Evolutionary conservation across 2,113 vertebrate genomes (phyloP).

Genomic region (Syrrhaptes paradoxus): DNA sequence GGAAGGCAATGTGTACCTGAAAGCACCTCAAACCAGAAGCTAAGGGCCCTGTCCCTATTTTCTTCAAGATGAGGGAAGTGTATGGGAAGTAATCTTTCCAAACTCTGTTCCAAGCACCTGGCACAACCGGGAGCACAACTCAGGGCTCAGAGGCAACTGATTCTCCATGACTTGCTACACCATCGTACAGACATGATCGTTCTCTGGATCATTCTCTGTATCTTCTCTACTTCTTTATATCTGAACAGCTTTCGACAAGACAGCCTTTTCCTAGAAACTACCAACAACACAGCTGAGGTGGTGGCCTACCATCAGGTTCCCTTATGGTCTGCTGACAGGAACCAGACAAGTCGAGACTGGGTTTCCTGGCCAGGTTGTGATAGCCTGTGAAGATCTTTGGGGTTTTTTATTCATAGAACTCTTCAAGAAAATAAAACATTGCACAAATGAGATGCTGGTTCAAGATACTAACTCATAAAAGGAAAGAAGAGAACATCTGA

Average conservation of each 20-base stretch:
- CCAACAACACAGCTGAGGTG: neutral
- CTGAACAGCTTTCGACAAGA: neutral
- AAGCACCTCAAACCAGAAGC: neutral
- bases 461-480: neutral
- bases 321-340: neutral
- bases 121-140: neutral
- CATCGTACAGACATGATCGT: neutral
- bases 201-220: neutral
- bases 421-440: neutral
- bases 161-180: neutral
- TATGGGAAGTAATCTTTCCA: neutral
- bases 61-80: neutral
- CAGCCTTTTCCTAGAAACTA: neutral
- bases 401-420: neutral
- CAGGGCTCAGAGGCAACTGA: neutral
- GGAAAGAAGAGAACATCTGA: neutral
- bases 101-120: neutral
- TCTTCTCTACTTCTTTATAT: neutral
- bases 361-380: neutral
- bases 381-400: neutral
- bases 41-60: neutral
- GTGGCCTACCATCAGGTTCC: neutral
- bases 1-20: neutral
- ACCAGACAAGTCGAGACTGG: neutral
- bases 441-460: neutral